Base-by-base conservation (phyloP, 2,888 invertebrate species). In the Pammene aurita region DNA sequence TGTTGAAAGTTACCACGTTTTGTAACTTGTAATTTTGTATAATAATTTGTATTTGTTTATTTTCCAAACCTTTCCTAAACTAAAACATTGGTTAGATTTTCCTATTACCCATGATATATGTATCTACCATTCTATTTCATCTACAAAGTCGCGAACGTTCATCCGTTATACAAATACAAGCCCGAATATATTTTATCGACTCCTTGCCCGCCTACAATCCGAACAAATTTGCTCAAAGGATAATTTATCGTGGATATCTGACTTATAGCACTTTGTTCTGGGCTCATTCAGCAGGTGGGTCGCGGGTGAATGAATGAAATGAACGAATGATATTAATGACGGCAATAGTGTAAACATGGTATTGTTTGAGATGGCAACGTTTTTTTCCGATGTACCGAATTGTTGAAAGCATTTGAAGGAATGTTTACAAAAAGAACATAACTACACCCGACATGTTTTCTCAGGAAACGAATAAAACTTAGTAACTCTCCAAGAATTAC, bases 191-290 rank as follows among this genome's bases (percentile, higher is more conserved):
- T 77, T 77, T 79, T 76, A 80, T 67, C 11, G 42, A 79, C 77
- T 71, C 71, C 76, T 74, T 83, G 88, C 90, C 92, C 92, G 92
- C 92, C 92, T 89, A 89, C 90, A 72, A 78, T 76, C 76, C 78
- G 75, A 83, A 89, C 92, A 91, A 90, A 92, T 92, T 89, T 71
- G 77, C 76, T 88, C 84, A 89, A 90, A 85, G 79, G 84, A 84
- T 82, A 89, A 90, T 91, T 90, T 90, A 91, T 92, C 81, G 84
- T 72, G 74, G 72, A 73, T 81, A 85, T 83, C 84, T 71, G 75
- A 75, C 73, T 78, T 78, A 80, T 76, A 76, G 71, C 78, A 78
- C 73, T 75, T 77, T 73, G 72, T 71, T 67, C 60, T 60, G 67
- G 64, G 72, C 42, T 74, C 78, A 77, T 77, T 76, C 77, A 78